Base-by-base conservation (phyloP, 1,140 invertebrate species). In the Orius laevigatus region DNA sequence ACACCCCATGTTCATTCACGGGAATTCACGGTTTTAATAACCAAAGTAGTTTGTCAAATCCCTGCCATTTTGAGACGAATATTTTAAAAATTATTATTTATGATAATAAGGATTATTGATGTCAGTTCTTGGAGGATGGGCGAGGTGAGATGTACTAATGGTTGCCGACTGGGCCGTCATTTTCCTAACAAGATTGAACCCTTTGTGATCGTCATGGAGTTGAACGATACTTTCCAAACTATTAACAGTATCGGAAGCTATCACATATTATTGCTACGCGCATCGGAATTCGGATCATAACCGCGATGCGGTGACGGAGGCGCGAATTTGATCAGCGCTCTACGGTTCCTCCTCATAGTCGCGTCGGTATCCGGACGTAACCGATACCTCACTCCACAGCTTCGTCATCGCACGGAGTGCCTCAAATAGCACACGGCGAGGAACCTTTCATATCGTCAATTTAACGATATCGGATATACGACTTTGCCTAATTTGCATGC, bases 401-500 rank as follows among this genome's bases (percentile, higher is more conserved):
- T 61, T 63, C 45, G 63, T 68, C 40, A 60, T 67, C 2, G 64
- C 66, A 1, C 55, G 65, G 0, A 16, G 51, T n/a, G 12, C 53
- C 51, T 2, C 50, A 52, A 16, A 74, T 75, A n/a, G 67, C 61
- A 71, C 15, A 73, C 73, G 2, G 66, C 73, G 2, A 57, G 74
- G n/a, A 77, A 77, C 58, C 65, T 76, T 10, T 77, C n/a, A 75
- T 60, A 73, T 77, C 46, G 61, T 73, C n/a, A 76, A 75, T 57
- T 58, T 76, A 40, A 70, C 72, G 25, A 63, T 73, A 10, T 72
- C 73, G 0, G 73, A 76, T 57, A 61, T 75, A 9, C 66, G 68
- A 1, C 59, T 75, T n/a, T 75, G 73, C 54, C 38, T 70, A 32
- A 64, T 75, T 48, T 71, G 70, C 6, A 72, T 72, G 60, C 73